Percentiles rank a stretch among this genome's conserved stretches.
Conservation (phyloP, 2,888 invertebrate genomes). For the Drosophila anomelani region DNA sequence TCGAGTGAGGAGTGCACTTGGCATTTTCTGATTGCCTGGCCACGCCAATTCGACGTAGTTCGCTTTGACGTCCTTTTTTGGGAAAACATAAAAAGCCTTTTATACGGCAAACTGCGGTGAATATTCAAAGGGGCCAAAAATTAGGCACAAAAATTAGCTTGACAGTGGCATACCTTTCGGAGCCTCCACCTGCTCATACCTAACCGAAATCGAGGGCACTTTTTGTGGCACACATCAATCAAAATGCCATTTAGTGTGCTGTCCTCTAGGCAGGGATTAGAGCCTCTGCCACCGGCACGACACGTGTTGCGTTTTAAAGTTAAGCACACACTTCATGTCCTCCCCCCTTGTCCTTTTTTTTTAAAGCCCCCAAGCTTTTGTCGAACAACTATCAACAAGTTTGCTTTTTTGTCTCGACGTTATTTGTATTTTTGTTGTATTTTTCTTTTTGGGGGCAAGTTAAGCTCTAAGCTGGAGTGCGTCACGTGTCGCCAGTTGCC, state of each 20-base stretch:
- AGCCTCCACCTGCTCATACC: conserved; percentile 6
- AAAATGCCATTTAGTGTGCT: conserved; percentile 66
- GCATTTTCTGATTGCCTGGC: conserved; percentile 60
- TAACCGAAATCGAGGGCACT: conserved; percentile 38
- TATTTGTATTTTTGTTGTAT: conserved; percentile 6
- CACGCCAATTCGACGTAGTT: conserved; percentile 53
- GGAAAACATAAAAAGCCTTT: conserved; percentile 42
- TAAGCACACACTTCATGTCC: conserved; percentile 4
- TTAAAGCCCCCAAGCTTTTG: conserved; percentile 45
- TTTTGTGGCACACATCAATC: conserved; percentile 73
- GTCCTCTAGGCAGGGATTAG: conserved; percentile 15
- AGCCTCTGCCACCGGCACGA: conserved; percentile 19
- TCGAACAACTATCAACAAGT: conserved; percentile 70
- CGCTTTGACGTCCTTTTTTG: conserved; percentile 10
- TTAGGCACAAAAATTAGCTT: conserved; percentile 37
- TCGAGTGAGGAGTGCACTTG: conserved; percentile 56
- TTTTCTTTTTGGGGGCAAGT: not conserved
- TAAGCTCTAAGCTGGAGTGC: conserved; percentile 42
- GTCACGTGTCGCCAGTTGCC: conserved; percentile 61
- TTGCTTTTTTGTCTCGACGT: conserved; percentile 19
- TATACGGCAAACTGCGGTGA: conserved; percentile 13
- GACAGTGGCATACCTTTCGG: conserved; percentile 14
- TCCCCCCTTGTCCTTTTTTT: conserved; percentile 3
- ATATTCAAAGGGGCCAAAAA: conserved; percentile 23
- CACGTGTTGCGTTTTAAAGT: conserved; percentile 75